Percentiles rank a stretch among this genome's conserved stretches.
These are phyloP conservation scores for Ectemnius continuus DNA, from an alignment of 2,888 invertebrate species.

Conservation along the genomic window DNA sequence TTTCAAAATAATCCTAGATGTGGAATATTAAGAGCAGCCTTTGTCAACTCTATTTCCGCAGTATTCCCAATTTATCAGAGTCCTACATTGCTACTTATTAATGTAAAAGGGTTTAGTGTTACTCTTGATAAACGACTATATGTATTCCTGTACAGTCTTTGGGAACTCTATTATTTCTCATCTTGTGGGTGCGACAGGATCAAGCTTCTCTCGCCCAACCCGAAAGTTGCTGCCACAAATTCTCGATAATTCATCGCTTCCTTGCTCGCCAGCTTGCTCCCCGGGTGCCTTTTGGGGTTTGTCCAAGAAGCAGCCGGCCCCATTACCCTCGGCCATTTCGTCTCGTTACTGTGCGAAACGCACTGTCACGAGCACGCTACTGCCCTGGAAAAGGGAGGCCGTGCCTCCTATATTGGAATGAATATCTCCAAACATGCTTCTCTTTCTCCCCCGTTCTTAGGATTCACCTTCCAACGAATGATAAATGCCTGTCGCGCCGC, in stretches of 20 bases:
- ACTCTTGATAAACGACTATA: background rate
- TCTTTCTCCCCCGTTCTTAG: background rate
- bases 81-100: too few relatives aligned
- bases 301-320: slow-evolving; percentile 45
- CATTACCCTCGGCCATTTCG: slow-evolving; percentile 52
- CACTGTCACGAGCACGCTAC: too few relatives aligned
- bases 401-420: background rate
- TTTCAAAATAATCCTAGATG: too few relatives aligned
- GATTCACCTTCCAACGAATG: too few relatives aligned
- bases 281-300: slow-evolving; percentile 24
- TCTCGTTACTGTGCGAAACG: slow-evolving; percentile 50
- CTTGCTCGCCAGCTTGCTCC: background rate
- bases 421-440: background rate
- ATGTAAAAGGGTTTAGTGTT: background rate
- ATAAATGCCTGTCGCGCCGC: too few relatives aligned
- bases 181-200: slow-evolving; percentile 31
- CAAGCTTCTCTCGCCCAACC: slow-evolving; percentile 36
- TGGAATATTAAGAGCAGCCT: too few relatives aligned
- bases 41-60: too few relatives aligned
- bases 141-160: slow-evolving; percentile 14
- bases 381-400: too few relatives aligned
- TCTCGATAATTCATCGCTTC: slow-evolving; percentile 54
- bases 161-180: slow-evolving; percentile 25
- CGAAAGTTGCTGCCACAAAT: slow-evolving; percentile 45
- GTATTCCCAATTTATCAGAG: too few relatives aligned